Evolutionary conservation across 2,797 vertebrate genomes (phyloP).

Genomic region (Coluber constrictor): DNA sequence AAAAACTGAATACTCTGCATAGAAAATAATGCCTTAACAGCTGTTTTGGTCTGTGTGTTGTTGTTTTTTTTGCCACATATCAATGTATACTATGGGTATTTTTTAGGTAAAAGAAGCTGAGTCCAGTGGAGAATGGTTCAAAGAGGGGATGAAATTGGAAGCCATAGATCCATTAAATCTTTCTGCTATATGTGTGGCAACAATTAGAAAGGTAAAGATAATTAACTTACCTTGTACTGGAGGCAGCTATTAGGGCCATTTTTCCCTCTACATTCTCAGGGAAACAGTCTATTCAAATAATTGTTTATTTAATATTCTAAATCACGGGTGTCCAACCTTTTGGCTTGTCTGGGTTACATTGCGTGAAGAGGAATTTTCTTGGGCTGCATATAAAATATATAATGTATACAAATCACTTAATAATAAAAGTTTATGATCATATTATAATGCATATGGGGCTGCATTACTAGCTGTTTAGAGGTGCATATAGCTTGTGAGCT

Average conservation of each 20-base stretch:
- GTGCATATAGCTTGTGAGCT: neutral
- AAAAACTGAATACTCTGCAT: neutral
- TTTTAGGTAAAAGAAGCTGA: conserved; percentile 92
- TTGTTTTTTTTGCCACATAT: conserved; percentile 5
- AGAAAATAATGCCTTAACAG: conserved; percentile 20
- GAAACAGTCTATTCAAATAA: neutral
- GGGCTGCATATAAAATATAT: neutral
- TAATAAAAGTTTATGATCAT: neutral
- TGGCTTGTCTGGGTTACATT: neutral
- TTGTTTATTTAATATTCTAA: neutral
- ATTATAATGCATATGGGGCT: too few species aligned
- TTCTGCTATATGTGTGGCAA: conserved; percentile 98
- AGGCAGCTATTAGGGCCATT: neutral
- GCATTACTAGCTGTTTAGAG: neutral
- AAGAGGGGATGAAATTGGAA: conserved; percentile 98
- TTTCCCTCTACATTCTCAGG: neutral
- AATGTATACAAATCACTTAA: neutral
- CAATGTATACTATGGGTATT: conserved; percentile 45
- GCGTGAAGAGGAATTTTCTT: neutral
- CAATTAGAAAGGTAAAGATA: conserved; percentile 91
- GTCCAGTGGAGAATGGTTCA: conserved; percentile 92
- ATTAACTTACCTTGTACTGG: neutral
- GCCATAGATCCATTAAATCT: conserved; percentile 98
- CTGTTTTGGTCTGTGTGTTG: conserved; percentile 3
- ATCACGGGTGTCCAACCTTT: neutral